Conservation (phyloP, 2,113 vertebrate species). For the Catharus bicknelli region DNA sequence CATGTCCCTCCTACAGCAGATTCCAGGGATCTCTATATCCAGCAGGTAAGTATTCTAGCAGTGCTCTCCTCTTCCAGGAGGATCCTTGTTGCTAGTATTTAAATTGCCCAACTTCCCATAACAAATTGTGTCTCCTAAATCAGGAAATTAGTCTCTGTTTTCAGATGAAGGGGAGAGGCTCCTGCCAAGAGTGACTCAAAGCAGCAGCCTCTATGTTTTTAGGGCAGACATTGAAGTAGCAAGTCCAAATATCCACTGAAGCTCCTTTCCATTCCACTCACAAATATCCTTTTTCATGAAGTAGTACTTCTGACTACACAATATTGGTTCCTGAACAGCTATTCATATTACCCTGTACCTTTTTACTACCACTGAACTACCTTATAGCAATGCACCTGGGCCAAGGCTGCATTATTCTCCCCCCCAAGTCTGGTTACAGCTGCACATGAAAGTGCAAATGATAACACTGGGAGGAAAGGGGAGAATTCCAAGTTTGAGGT, state of each 20-base stretch:
- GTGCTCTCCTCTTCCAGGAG: not conserved
- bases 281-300: rapidly evolving
- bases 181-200: not conserved
- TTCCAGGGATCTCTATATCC: not conserved
- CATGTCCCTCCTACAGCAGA: not conserved
- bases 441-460: not conserved
- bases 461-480: not conserved
- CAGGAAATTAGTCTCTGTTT: not conserved
- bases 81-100: not conserved
- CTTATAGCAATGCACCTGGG: not conserved
- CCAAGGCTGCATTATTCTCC: not conserved
- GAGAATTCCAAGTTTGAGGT: not conserved
- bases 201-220: not conserved
- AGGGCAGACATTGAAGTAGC: not conserved
- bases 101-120: not conserved
- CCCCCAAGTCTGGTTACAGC: not conserved
- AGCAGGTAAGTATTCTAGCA: not conserved
- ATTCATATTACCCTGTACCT: not conserved
- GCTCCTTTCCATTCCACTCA: not conserved
- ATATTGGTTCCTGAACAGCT: not conserved
- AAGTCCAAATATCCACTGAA: not conserved
- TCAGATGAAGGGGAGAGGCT: not conserved
- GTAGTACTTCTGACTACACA: not conserved
- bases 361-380: not conserved
- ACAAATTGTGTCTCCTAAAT: not conserved